These are phyloP conservation scores for Heteropelma amictum DNA, from an alignment of 2,888 invertebrate species.

Conservation along the genomic window DNA sequence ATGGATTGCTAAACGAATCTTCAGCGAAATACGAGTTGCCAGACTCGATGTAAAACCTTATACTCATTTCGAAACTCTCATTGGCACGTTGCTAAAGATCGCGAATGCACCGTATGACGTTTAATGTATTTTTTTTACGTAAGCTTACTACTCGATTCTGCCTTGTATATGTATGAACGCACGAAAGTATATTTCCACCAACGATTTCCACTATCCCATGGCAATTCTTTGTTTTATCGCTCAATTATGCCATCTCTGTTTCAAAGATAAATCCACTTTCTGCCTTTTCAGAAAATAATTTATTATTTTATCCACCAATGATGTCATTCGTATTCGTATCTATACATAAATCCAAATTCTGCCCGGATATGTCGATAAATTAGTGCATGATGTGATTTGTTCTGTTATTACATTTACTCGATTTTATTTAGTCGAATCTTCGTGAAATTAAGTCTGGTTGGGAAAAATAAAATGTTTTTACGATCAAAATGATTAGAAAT, in stretches of 20 bases:
- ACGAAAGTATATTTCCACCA: constrained; percentile 6
- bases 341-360: constrained; percentile 7
- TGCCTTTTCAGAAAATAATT: background rate
- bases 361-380: background rate
- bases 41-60: constrained; percentile 15
- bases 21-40: constrained; percentile 24
- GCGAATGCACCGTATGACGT: background rate
- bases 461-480: no score
- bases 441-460: no score
- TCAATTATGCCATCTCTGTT: background rate
- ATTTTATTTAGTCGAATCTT: background rate
- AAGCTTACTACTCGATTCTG: background rate
- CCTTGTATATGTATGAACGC: background rate
- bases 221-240: background rate
- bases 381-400: constrained; percentile 32
- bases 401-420: constrained; percentile 25
- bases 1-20: constrained; percentile 9
- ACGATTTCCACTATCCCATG: constrained; percentile 4
- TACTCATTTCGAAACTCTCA: constrained; percentile 37
- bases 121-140: constrained; percentile 3
- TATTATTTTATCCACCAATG: background rate
- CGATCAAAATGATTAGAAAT: no score
- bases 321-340: constrained; percentile 1
- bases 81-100: constrained; percentile 31
- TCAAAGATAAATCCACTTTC: no score